Base-by-base conservation (phyloP, 2,113 vertebrate species). In the Gadus chalcogrammus region DNA sequence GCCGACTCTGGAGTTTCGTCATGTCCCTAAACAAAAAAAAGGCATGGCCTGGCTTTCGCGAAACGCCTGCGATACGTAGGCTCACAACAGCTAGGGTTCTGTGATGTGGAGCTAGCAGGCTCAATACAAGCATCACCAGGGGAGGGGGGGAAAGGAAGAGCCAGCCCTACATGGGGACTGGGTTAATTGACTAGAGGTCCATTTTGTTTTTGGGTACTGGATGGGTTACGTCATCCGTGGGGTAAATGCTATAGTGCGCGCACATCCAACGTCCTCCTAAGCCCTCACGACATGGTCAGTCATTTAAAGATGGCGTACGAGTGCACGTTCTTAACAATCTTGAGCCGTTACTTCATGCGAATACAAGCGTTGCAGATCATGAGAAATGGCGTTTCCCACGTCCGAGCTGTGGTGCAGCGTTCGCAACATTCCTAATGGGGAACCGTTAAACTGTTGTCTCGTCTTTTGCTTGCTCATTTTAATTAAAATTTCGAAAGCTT, bases 341-440 rank as follows among this genome's bases (percentile, higher is more conserved):
- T 83, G 76, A 85, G 80, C 77, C 78, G 75, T 87, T 70, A 78
- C 79, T 65, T 81, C 88, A 88, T 87, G 85, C 84, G 82, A 68
- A 76, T 76, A 82, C 78, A 75, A 86, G 84, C 80, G 68, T 79
- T 72, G 81, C 66, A 71, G 65, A 84, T 35, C 69, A 76, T 75
- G 77, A 84, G 79, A 85, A 17, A 69, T 61, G 66, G 76, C 75
- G 70, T 78, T 82, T 48, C 2, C 42, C 8, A 79, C 75, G 77
- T 79, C 82, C 79, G 78, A 86, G 80, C 79, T 81, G 75, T 69
- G 7, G 75, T 83, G 82, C 71, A 79, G 65, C 69, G 81, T 82
- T 82, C 78, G 65, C 69, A 76, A 81, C 78, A 88, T 85, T 90
- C 83, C 84, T 80, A 84, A 81, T 78, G 78, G 70, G 83, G 68